phyloP scores from a whole-genome alignment of 2,113 vertebrate species.

The Ifrita kowaldi region DNA sequence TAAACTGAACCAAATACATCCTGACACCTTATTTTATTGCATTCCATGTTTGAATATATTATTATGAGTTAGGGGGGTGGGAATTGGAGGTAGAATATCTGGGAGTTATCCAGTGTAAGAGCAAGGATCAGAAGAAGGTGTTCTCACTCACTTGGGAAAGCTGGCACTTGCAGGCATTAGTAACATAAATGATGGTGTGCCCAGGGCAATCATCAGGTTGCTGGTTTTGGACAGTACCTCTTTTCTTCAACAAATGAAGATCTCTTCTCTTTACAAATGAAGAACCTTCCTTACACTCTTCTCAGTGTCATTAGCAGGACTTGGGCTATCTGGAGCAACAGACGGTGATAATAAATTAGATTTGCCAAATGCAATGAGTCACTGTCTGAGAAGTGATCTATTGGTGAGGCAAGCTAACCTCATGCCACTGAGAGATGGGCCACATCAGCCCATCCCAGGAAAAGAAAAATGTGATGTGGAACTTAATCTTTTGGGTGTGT shows the following conservation, averaged over 20 bases:
- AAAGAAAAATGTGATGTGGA: neutral
- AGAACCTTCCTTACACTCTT: neutral
- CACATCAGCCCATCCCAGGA: neutral
- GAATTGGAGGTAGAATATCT: neutral
- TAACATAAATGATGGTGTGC: neutral
- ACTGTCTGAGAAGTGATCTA: neutral
- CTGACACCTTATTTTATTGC: neutral
- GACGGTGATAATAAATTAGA: neutral
- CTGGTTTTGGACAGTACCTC: neutral
- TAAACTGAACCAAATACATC: neutral
- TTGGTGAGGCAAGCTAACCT: neutral
- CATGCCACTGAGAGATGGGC: neutral
- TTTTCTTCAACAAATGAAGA: neutral
- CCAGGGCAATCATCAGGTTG: neutral
- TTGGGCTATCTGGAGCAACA: neutral
- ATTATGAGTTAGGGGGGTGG: neutral
- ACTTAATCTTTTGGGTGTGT: neutral
- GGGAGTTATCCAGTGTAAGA: neutral
- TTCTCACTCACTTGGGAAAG: neutral
- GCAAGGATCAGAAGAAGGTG: neutral
- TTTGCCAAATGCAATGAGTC: rapidly evolving
- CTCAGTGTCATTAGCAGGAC: neutral
- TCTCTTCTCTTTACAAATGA: neutral
- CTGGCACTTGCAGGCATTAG: neutral
- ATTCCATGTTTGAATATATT: neutral